Conservation (phyloP, 1,140 invertebrate genomes). For the Dinoponera quadriceps region DNA sequence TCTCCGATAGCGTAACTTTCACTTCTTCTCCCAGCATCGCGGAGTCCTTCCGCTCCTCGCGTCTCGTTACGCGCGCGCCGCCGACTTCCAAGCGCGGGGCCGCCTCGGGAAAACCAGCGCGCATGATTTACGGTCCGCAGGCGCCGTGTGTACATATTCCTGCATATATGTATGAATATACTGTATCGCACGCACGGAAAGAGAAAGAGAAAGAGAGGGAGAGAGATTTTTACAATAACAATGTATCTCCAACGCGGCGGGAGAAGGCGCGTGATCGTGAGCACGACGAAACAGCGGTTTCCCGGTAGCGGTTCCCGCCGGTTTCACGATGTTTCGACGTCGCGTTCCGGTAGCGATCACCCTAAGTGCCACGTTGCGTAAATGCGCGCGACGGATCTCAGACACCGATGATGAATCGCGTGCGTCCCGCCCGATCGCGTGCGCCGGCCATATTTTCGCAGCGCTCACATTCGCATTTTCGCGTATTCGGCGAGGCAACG, state of each 20-base stretch:
- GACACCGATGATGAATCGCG: slow-evolving; percentile 24
- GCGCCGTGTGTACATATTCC: slow-evolving; percentile 1
- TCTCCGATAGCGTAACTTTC: slow-evolving; percentile 74
- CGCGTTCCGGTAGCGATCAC: slow-evolving; percentile 18
- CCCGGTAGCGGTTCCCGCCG: slow-evolving; percentile 5
- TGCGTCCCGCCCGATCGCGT: not conserved
- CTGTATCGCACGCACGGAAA: not conserved
- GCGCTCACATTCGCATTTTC: too few relatives aligned
- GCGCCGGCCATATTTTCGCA: too few relatives aligned
- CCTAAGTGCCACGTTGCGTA: slow-evolving; percentile 11
- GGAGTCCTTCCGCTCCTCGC: slow-evolving; percentile 59
- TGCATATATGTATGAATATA: slow-evolving; percentile 20
- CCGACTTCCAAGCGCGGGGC: slow-evolving; percentile 36
- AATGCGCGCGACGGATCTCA: slow-evolving; percentile 14
- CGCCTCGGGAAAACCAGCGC: slow-evolving; percentile 56
- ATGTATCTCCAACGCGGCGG: not conserved
- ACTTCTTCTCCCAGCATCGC: slow-evolving; percentile 75
- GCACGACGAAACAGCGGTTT: slow-evolving; percentile 10
- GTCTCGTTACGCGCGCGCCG: slow-evolving; percentile 32
- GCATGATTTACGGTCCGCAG: slow-evolving; percentile 50
- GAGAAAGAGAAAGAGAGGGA: too few relatives aligned
- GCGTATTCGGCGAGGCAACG: too few relatives aligned
- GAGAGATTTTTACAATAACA: not conserved
- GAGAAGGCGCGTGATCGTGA: not conserved
- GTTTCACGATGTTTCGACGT: not conserved